phyloP scores from a whole-genome alignment of 1,140 invertebrate species.

The Chrysopa pallens region DNA sequence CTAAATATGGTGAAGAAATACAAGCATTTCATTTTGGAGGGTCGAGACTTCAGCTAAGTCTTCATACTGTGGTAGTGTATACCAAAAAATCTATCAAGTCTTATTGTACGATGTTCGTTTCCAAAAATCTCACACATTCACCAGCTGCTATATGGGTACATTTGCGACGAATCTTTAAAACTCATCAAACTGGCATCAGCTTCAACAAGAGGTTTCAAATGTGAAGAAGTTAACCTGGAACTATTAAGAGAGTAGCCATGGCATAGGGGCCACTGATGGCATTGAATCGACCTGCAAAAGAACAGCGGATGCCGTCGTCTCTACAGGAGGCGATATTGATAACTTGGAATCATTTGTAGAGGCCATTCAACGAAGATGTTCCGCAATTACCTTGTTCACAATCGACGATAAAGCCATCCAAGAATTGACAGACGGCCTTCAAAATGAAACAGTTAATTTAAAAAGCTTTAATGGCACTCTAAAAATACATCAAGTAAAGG shows the following conservation, averaged over 20 bases:
- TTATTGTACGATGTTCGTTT: conserved; percentile 13
- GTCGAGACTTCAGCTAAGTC: conserved; percentile 12
- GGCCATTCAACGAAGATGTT: conserved; percentile 12
- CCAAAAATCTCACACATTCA: conserved; percentile 10
- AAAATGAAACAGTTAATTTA: background rate
- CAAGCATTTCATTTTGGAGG: conserved; percentile 19
- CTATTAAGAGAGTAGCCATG: conserved; percentile 24
- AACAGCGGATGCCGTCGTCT: conserved; percentile 7
- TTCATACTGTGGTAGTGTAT: conserved; percentile 18
- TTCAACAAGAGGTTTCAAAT: conserved; percentile 5
- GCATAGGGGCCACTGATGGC: conserved; percentile 25
- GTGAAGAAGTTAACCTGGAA: conserved; percentile 17
- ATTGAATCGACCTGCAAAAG: conserved; percentile 23
- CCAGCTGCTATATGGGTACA: conserved; percentile 15
- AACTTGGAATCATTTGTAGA: conserved; percentile 12
- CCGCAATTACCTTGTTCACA: conserved; percentile 3
- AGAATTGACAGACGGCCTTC: background rate
- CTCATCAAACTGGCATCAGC: background rate
- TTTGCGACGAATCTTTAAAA: conserved; percentile 7
- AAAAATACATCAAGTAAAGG: background rate
- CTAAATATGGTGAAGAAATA: conserved; percentile 16
- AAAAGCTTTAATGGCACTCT: background rate
- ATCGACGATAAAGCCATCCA: conserved; percentile 1
- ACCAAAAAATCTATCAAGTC: conserved; percentile 6
- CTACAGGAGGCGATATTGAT: conserved; percentile 4